phyloP scores from a whole-genome alignment of 2,888 invertebrate species.

The Scelioninae gen. 1 region DNA sequence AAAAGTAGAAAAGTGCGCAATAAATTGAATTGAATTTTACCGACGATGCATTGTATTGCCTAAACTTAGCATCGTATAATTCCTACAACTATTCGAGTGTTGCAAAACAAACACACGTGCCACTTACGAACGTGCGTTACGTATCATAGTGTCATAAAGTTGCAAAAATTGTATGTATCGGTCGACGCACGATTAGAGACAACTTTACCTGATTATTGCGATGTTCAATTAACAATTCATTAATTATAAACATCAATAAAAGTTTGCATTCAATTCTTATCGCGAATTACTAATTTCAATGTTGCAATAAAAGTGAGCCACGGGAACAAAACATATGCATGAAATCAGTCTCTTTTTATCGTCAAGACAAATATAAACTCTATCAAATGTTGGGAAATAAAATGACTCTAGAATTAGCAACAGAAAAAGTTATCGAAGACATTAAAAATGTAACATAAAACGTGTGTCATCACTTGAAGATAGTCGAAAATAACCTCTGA shows the following conservation, averaged over 20 bases:
- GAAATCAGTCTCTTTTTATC: slow-evolving; percentile 17
- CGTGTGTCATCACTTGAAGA: slow-evolving; percentile 29
- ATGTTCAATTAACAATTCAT: not conserved
- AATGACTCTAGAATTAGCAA: slow-evolving; percentile 21
- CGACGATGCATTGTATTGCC: too few relatives aligned
- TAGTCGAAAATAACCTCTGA: slow-evolving; percentile 16
- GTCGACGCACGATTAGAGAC: not conserved
- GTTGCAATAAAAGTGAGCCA: not conserved
- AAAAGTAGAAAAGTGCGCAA: too few relatives aligned
- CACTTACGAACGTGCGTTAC: slow-evolving; percentile 34
- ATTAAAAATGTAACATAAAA: slow-evolving; percentile 36
- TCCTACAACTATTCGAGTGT: slow-evolving; percentile 4
- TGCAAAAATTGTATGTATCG: slow-evolving; percentile 2
- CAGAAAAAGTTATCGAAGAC: slow-evolving; percentile 30
- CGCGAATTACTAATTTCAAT: not conserved
- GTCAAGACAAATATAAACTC: slow-evolving; percentile 7
- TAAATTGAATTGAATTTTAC: too few relatives aligned
- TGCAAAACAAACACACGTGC: slow-evolving; percentile 45
- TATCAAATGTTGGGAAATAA: slow-evolving; percentile 22
- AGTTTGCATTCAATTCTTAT: not conserved
- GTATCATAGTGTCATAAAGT: slow-evolving; percentile 4
- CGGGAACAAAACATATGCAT: not conserved
- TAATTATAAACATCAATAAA: not conserved
- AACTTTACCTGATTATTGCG: not conserved
- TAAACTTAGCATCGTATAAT: not conserved